phyloP scores from a whole-genome alignment of 92 coral and sea anemone genomes.

The Porites evermanni region DNA sequence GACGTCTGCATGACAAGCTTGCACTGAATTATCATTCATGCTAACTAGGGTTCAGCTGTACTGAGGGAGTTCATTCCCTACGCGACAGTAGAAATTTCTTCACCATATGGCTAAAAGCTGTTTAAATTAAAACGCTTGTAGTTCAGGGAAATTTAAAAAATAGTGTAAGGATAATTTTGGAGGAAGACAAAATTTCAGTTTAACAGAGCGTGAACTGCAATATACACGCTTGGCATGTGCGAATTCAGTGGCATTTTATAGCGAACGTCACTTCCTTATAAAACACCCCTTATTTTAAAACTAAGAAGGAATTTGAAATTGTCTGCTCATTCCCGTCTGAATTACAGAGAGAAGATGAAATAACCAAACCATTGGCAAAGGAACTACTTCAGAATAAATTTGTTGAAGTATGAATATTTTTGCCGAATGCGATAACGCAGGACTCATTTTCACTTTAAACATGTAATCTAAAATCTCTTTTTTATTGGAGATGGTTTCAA shows the following conservation, averaged over 20 bases:
- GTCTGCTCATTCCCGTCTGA: neutral
- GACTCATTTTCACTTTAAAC: neutral
- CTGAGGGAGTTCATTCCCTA: no score
- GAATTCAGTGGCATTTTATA: neutral
- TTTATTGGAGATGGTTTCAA: no score
- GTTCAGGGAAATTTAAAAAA: neutral
- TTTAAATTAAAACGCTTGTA: no score
- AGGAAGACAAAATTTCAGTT: neutral
- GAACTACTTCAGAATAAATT: neutral
- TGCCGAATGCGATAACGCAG: neutral
- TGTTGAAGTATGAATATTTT: neutral
- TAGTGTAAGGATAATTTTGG: neutral
- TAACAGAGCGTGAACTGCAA: slow-evolving; percentile 2
- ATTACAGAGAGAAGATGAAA: neutral
- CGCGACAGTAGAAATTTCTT: neutral
- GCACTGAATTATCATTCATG: neutral
- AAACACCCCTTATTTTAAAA: slow-evolving; percentile 1
- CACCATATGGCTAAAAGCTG: neutral
- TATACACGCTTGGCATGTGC: neutral
- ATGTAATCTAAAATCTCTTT: neutral
- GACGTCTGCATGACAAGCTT: neutral
- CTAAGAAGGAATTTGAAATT: neutral
- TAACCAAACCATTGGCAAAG: neutral
- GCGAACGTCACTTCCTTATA: neutral
- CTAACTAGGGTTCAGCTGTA: neutral